Percentiles rank a stretch among this genome's conserved stretches.
phyloP scores from a whole-genome alignment of 2,113 vertebrate genomes.

The Gallinago undulata region DNA sequence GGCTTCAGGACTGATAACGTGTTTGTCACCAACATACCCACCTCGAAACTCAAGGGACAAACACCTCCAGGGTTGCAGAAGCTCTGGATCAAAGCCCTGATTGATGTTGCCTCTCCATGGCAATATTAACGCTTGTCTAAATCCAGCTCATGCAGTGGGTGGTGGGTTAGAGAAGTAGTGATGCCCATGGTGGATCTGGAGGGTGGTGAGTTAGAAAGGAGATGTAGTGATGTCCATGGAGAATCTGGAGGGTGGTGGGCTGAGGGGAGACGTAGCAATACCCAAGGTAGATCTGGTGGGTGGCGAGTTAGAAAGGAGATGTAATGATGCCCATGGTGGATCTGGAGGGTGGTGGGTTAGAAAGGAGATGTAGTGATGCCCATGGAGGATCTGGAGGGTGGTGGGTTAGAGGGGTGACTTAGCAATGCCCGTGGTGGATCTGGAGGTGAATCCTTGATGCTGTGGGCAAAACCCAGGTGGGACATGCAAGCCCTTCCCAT shows the following conservation, averaged over 20 bases:
- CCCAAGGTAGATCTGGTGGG: background rate
- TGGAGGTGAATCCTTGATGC: background rate
- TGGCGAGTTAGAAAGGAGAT: no score
- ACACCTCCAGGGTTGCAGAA: background rate
- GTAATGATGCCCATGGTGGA: background rate
- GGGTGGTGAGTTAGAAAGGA: background rate
- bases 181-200: background rate
- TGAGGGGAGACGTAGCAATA: background rate
- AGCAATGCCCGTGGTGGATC: background rate
- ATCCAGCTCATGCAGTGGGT: rapidly evolving
- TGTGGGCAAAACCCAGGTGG: background rate
- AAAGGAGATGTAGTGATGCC: background rate
- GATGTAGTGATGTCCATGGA: no score
- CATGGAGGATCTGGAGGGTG: background rate
- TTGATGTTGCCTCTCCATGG: background rate
- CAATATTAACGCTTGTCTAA: background rate
- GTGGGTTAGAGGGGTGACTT: no score
- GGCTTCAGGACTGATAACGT: background rate
- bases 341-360: no score
- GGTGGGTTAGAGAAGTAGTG: background rate
- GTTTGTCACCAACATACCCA: background rate
- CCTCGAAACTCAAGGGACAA: background rate
- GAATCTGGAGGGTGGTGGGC: background rate
- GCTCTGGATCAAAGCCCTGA: background rate
- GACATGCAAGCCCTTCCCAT: rapidly evolving